phyloP scores from a whole-genome alignment of 1,140 invertebrate species.

The Ostrea edulis region DNA sequence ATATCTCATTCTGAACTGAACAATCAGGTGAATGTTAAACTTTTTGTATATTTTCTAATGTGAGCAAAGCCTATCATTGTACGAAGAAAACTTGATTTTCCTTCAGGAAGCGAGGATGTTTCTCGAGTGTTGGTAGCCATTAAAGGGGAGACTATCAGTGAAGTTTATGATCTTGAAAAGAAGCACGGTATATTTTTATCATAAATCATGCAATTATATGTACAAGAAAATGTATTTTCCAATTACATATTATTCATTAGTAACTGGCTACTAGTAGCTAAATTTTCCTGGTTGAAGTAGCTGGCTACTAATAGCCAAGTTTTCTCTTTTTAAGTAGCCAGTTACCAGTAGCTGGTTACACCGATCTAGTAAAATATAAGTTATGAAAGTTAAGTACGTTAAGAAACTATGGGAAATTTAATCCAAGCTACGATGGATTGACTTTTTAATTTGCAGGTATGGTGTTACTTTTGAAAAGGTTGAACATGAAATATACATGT shows the following conservation, averaged over 20 bases:
- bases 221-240: not conserved
- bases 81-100: not conserved
- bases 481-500: not conserved
- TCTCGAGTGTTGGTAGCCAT: not conserved
- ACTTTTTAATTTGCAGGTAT: too few relatives aligned
- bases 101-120: not conserved
- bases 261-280: not conserved
- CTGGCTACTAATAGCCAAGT: not conserved
- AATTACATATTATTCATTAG: not conserved
- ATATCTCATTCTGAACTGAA: too few relatives aligned
- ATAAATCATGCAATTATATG: not conserved
- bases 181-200: not conserved
- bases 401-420: too few relatives aligned
- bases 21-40: too few relatives aligned
- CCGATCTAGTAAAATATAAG: too few relatives aligned
- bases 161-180: not conserved
- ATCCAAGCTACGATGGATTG: too few relatives aligned
- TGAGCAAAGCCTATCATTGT: too few relatives aligned
- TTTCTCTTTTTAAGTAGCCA: not conserved
- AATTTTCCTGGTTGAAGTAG: not conserved
- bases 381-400: too few relatives aligned
- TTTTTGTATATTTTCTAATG: too few relatives aligned
- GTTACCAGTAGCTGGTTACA: too few relatives aligned
- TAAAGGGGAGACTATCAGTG: not conserved
- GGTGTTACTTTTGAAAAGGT: not conserved